Evolutionary conservation across 2,888 invertebrate species (phyloP).

Genomic region (Sarcophaga variegata): DNA sequence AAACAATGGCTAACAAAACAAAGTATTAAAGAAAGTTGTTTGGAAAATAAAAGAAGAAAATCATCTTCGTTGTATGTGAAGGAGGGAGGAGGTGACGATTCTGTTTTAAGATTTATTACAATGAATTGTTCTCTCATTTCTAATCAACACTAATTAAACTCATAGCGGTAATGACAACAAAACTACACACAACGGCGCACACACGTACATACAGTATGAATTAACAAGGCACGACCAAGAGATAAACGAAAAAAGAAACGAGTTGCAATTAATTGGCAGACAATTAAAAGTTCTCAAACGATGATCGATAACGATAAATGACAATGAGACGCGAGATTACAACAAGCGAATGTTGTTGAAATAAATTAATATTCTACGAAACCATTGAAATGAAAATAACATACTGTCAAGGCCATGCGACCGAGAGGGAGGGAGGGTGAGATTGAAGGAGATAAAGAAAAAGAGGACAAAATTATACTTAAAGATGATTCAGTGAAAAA

Average conservation of each 20-base stretch:
- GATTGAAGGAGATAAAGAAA: background rate
- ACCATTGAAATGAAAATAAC: background rate
- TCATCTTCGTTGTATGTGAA: no score
- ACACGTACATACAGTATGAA: no score
- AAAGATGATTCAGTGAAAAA: background rate
- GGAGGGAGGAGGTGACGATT: no score
- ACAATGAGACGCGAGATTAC: background rate
- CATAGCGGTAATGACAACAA: constrained; percentile 14
- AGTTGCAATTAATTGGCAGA: constrained; percentile 52
- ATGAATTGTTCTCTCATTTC: constrained; percentile 15
- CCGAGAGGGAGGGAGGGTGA: background rate
- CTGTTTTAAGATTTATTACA: no score
- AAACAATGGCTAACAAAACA: no score
- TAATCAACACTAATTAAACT: constrained; percentile 45
- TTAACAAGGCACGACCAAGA: background rate
- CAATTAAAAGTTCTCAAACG: constrained; percentile 47
- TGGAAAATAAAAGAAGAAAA: no score
- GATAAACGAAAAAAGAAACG: constrained; percentile 13
- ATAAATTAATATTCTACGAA: background rate
- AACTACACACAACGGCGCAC: no score
- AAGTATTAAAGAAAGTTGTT: no score
- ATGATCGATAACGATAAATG: constrained; percentile 34
- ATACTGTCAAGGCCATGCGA: background rate
- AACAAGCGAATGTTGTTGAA: no score
- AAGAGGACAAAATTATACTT: background rate